Evolutionary conservation across 2,888 invertebrate genomes (phyloP), one percentile per base, ranked within the genome.

Genomic region (Smittia aterrima): DNA sequence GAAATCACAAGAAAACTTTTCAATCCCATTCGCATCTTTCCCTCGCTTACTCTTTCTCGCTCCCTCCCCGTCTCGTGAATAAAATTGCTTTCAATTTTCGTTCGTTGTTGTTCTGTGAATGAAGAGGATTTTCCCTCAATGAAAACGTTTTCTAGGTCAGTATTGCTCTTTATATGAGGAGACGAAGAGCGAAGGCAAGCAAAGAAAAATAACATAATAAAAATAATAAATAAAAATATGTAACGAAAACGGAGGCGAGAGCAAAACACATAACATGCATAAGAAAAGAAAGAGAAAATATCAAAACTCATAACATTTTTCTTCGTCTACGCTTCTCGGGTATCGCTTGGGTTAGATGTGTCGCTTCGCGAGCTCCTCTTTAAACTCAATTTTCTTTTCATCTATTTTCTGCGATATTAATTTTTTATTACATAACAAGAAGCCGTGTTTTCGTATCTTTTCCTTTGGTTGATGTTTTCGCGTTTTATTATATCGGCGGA

Each of bases 91-190:
- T 27, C 64, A 64, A 27, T 64, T 58, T 25, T 58, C 24, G 22
- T 24, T 20, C 16, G 22, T 24, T 58, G n/a, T 27, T 64, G 27
- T 9, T 25, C 13, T 27, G 20, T 64, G 25, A 13, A n/a, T n/a
- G 27, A 13, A 64, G n/a, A 27, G 62, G 54, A 20, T 72, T 72
- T 70, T 70, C 70, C 70, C 27, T 72, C 24, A 72, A 72, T 72
- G 72, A 72, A 72, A 62, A 62, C 58, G 72, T 72, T 72, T 72
- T 72, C 72, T 72, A 72, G 72, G 72, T 72, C 72, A 72, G 72
- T 72, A 62, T 72, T 72, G 53, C 58, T 72, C 40, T 62, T 58
- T 72, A 71, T 58, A 72, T 62, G 72, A 70, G 22, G 18, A n/a
- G 22, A 58, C 9, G 18, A 58, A 58, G 47, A 58, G 20, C 20